These are phyloP conservation scores for Choristoneura fumiferana DNA, from an alignment of 1,140 invertebrate genomes.

Conservation along the genomic window DNA sequence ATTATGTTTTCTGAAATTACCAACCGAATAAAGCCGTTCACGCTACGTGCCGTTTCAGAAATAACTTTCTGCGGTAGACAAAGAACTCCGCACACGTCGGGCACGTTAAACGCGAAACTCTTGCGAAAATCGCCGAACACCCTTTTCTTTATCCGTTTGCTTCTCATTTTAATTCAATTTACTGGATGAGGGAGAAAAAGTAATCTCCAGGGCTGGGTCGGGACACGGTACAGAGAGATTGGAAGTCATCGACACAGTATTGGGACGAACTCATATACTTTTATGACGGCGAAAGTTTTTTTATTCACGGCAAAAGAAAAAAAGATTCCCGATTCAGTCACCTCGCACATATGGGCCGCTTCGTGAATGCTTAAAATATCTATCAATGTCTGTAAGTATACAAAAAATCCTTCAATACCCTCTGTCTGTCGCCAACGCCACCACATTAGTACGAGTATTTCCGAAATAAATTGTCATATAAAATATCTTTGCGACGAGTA, in stretches of 20 bases:
- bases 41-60: neutral
- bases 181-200: conserved; percentile 69
- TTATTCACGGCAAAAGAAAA: conserved; percentile 61
- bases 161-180: conserved; percentile 75
- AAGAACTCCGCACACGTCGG: conserved; percentile 26
- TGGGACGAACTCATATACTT: conserved; percentile 74
- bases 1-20: no score
- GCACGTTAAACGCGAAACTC: conserved; percentile 44
- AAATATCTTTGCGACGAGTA: no score
- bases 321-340: conserved; percentile 54
- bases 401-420: no score
- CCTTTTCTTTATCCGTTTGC: conserved; percentile 65
- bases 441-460: no score
- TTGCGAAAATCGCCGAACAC: conserved; percentile 53
- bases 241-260: conserved; percentile 72
- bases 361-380: no score
- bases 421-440: no score
- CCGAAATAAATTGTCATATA: no score
- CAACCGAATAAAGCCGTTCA: no score
- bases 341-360: conserved; percentile 33
- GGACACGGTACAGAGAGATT: conserved; percentile 67
- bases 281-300: conserved; percentile 67
- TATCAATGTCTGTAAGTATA: no score
- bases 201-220: conserved; percentile 70
- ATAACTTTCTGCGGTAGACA: neutral